phyloP scores from a whole-genome alignment of 1,140 invertebrate species.

The Neotoxoptera formosana region DNA sequence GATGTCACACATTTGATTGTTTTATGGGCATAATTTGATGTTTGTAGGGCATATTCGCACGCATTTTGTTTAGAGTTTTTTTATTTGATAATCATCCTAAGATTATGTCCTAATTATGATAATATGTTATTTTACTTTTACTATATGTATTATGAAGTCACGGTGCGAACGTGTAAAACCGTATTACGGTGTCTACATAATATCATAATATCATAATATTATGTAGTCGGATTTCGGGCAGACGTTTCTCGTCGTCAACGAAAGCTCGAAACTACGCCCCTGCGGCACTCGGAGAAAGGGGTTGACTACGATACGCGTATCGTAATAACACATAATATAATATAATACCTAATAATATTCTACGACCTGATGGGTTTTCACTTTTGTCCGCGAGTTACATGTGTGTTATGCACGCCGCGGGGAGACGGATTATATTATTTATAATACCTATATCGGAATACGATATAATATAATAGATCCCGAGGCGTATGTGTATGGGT shows the following conservation, averaged over 20 bases:
- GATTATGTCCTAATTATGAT: too few relatives aligned
- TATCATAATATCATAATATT: too few relatives aligned
- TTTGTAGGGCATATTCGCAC: neutral
- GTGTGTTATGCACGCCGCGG: neutral
- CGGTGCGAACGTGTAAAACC: neutral
- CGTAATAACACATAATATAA: neutral
- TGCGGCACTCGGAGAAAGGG: conserved; percentile 40
- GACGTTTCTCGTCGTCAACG: neutral
- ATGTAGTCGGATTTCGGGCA: neutral
- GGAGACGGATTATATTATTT: neutral
- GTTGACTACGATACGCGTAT: conserved; percentile 1
- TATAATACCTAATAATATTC: neutral
- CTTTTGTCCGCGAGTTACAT: conserved; percentile 24
- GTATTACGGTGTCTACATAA: neutral
- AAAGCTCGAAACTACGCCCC: neutral
- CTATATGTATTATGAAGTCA: too few relatives aligned
- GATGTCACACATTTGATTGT: neutral
- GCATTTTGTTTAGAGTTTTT: too few relatives aligned
- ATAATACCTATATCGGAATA: neutral
- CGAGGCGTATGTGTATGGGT: neutral
- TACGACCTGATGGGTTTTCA: neutral
- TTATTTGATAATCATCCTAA: too few relatives aligned
- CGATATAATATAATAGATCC: conserved; percentile 2
- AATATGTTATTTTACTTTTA: too few relatives aligned
- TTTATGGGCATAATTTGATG: neutral